Evolutionary conservation across 2,113 vertebrate genomes (phyloP).

Genomic region (Lampris megalopsis): DNA sequence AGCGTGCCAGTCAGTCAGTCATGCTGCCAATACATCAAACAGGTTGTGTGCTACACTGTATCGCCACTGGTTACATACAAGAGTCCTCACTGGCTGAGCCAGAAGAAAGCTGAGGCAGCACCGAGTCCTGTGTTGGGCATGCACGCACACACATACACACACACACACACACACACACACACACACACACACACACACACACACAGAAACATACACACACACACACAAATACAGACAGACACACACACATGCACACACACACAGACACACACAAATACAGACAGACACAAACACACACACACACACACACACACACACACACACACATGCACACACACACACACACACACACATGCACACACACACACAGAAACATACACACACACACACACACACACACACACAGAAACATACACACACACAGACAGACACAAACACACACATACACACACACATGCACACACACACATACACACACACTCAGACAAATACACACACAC

Average conservation of each 20-base stretch:
- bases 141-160: slow-evolving; percentile 4
- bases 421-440: too few relatives aligned
- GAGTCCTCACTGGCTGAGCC: slow-evolving; percentile 4
- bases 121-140: background rate
- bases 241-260: too few relatives aligned
- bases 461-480: slow-evolving; percentile 2
- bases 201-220: too few relatives aligned
- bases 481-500: background rate
- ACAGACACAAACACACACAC: background rate
- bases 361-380: too few relatives aligned
- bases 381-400: too few relatives aligned
- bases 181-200: background rate
- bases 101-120: background rate
- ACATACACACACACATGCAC: slow-evolving; percentile 1
- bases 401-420: background rate
- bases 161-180: background rate
- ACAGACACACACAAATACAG: too few relatives aligned
- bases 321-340: slow-evolving; percentile 11
- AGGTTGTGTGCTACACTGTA: background rate
- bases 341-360: background rate
- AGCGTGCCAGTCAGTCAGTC: slow-evolving; percentile 2
- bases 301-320: background rate
- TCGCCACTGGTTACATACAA: slow-evolving; percentile 14
- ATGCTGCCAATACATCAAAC: too few relatives aligned
- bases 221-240: too few relatives aligned